These are phyloP conservation scores for Champsocephalus gunnari DNA, from an alignment of 2,797 vertebrate genomes.

Conservation along the genomic window DNA sequence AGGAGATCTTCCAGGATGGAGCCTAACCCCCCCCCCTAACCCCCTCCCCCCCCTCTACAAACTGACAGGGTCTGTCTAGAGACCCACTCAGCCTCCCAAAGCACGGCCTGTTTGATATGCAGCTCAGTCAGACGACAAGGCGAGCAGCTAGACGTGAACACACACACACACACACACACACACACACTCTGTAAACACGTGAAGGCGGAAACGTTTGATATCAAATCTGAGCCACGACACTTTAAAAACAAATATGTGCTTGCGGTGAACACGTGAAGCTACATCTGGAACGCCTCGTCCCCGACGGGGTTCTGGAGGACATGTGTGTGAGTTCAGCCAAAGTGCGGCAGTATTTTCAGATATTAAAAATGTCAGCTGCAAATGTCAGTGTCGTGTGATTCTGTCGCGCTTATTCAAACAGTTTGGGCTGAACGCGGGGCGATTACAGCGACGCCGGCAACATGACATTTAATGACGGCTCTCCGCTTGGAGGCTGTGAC, in stretches of 20 bases:
- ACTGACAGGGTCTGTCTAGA: conserved; percentile 66
- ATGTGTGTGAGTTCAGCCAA: conserved; percentile 30
- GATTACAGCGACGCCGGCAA: conserved; percentile 38
- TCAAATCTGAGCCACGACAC: conserved; percentile 13
- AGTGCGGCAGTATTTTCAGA: conserved; percentile 46
- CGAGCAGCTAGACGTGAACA: conserved; percentile 50
- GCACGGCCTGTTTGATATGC: conserved; percentile 77
- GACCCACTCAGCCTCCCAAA: conserved; percentile 53
- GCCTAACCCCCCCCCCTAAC: conserved; percentile 59
- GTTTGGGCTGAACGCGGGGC: conserved; percentile 4
- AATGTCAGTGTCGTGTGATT: conserved; percentile 52
- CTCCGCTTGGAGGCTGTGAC: conserved; percentile 19
- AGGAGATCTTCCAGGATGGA: conserved; percentile 68
- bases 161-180: conserved; percentile 15
- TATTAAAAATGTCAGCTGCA: conserved; percentile 64
- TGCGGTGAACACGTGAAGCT: conserved; percentile 7
- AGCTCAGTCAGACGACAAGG: conserved; percentile 50
- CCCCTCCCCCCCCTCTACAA: neutral
- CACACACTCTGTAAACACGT: conserved; percentile 13
- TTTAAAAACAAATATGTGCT: conserved; percentile 4
- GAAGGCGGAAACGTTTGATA: neutral
- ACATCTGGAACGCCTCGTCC: conserved; percentile 39
- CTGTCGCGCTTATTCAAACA: conserved; percentile 15
- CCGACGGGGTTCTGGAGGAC: conserved; percentile 23
- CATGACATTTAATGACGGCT: conserved; percentile 59